Conservation (phyloP, 2,113 vertebrate genomes). For the Phaethornis superciliosus region DNA sequence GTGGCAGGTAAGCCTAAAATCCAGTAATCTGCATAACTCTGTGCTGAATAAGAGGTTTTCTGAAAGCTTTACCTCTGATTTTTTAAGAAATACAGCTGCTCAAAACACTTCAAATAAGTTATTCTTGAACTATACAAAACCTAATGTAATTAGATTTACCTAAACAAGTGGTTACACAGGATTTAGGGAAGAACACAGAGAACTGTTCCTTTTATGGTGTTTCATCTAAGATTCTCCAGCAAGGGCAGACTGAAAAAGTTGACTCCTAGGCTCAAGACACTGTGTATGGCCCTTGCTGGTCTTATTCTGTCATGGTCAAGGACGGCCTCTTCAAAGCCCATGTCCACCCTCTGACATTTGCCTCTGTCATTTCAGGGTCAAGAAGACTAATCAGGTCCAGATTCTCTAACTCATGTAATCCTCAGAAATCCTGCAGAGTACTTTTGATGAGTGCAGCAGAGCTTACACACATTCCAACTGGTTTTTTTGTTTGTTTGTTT, state of each 20-base stretch:
- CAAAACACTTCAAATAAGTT: background rate
- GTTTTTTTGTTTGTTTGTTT: no score
- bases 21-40: background rate
- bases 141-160: background rate
- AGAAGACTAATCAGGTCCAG: background rate
- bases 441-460: background rate
- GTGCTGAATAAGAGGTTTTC: background rate
- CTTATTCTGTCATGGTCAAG: background rate
- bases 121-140: background rate
- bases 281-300: background rate
- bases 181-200: background rate
- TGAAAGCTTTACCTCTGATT: background rate
- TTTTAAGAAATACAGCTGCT: background rate
- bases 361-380: background rate
- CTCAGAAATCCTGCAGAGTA: slow-evolving; percentile 6
- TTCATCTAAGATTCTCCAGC: background rate
- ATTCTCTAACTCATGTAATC: background rate
- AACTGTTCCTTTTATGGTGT: background rate
- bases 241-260: background rate
- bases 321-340: background rate
- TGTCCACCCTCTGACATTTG: background rate
- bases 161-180: background rate
- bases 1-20: background rate
- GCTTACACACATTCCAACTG: background rate
- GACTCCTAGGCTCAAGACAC: background rate